Evolutionary conservation across 2,797 vertebrate species (phyloP).

Genomic region (Hypotaenidia philippensis): DNA sequence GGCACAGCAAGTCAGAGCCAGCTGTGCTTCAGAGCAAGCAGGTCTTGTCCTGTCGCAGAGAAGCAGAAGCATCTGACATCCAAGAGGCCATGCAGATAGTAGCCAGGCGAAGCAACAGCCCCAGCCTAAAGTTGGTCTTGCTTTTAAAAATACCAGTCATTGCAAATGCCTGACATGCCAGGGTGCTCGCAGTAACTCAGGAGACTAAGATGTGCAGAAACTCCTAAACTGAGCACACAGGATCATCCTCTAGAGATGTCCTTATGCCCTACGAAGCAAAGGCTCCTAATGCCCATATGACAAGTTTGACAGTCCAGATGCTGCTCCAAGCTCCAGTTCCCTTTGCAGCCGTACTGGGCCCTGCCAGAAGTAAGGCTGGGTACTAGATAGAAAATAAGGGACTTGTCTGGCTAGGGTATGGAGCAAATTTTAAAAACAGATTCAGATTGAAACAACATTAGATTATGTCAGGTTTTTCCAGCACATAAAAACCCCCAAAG

Average conservation of each 20-base stretch:
- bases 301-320: background rate
- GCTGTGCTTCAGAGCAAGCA: background rate
- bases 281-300: background rate
- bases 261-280: background rate
- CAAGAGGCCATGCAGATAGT: rapidly evolving
- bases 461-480: background rate
- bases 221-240: background rate
- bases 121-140: background rate
- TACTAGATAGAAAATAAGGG: background rate
- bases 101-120: background rate
- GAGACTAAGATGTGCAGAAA: background rate
- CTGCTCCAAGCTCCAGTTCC: background rate
- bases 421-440: background rate
- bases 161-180: background rate
- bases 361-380: background rate
- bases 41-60: background rate
- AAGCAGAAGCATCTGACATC: rapidly evolving
- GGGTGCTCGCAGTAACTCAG: background rate
- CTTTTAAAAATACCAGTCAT: background rate
- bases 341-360: background rate
- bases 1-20: background rate
- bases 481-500: background rate
- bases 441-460: background rate
- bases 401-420: background rate
- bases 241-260: background rate